Evolutionary conservation across 2,888 invertebrate species (phyloP), one percentile per base, ranked within the genome.

Genomic region (Resseliella maxima): DNA sequence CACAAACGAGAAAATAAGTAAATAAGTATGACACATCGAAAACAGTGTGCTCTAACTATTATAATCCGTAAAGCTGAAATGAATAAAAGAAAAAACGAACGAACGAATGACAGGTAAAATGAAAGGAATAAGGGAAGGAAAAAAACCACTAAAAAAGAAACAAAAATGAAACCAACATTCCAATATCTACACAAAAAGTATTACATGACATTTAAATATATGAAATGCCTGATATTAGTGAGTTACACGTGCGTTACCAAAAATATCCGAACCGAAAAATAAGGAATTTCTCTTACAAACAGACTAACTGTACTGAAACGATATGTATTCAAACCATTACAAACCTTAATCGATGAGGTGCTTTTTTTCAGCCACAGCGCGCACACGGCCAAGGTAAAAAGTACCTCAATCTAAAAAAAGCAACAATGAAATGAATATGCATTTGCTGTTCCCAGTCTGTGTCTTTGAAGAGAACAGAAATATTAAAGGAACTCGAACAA

Each of bases 241-340:
- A n/a, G 59, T 59, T 59, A 59, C 59, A 59, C 59, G 59, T 59
- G 59, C 59, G 59, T 59, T 59, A 59, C 59, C n/a, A 24, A 59
- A 59, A 59, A 59, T 24, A 59, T 24, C 59, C 59, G 24, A 59
- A 24, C n/a, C 2, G 12, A 59, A n/a, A 24, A 59, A 1, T 0
- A 24, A 59, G 50, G 2, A 50, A 50, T 21, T 18, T 59, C 59
- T 24, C 24, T 24, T 59, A 59, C 24, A 59, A 59, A 59, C 59
- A 50, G 18, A 18, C 18, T 18, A 12, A 41, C 12, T 15, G 18
- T 15, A 59, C 10, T 59, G 5, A 50, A 50, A 50, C 50, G 24
- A 59, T 59, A 59, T 59, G 59, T 59, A 59, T 59, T 59, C 59
- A 59, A 24, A 12, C 41, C 41, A 8, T 12, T 8, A 15, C 21